A percentile compares a stretch with the other conserved stretches of the same genome.
phyloP scores from a whole-genome alignment of 2,888 invertebrate genomes.

The Marasmarcha lunaedactyla region DNA sequence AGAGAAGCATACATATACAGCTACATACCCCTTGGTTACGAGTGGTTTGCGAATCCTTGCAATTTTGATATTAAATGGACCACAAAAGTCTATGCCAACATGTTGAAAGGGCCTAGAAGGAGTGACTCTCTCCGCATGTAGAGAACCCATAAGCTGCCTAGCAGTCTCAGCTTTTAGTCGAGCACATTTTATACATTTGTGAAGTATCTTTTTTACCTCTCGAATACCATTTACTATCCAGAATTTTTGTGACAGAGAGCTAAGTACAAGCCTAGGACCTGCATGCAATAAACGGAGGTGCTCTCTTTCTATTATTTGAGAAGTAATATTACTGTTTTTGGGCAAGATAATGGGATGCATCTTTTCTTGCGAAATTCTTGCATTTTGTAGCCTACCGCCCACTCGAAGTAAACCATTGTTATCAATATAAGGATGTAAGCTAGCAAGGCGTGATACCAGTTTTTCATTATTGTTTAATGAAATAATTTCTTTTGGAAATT shows the following conservation, averaged over 20 bases:
- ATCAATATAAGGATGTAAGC: not conserved
- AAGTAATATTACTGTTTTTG: not conserved
- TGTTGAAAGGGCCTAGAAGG: slow-evolving; percentile 7
- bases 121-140: slow-evolving; percentile 3
- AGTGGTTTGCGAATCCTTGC: slow-evolving; percentile 7
- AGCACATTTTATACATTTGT: slow-evolving; percentile 11
- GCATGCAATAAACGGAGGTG: not conserved
- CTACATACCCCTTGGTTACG: slow-evolving; percentile 9
- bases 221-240: slow-evolving; percentile 7
- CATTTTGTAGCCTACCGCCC: slow-evolving; percentile 1
- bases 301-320: not conserved
- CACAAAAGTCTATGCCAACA: slow-evolving; percentile 11
- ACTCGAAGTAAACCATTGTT: slow-evolving; percentile 34
- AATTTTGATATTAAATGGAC: slow-evolving; percentile 9
- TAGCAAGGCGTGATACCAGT: not conserved
- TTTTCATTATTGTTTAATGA: not conserved
- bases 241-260: slow-evolving; percentile 4
- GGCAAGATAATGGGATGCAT: slow-evolving; percentile 2
- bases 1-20: slow-evolving; percentile 11
- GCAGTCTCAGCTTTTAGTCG: slow-evolving; percentile 6
- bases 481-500: not conserved
- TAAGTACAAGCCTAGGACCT: not conserved
- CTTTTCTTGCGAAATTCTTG: not conserved
- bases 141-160: slow-evolving; percentile 6
- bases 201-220: slow-evolving; percentile 10